Conservation (phyloP, 2,888 invertebrate genomes). For the Tinea pellionella region DNA sequence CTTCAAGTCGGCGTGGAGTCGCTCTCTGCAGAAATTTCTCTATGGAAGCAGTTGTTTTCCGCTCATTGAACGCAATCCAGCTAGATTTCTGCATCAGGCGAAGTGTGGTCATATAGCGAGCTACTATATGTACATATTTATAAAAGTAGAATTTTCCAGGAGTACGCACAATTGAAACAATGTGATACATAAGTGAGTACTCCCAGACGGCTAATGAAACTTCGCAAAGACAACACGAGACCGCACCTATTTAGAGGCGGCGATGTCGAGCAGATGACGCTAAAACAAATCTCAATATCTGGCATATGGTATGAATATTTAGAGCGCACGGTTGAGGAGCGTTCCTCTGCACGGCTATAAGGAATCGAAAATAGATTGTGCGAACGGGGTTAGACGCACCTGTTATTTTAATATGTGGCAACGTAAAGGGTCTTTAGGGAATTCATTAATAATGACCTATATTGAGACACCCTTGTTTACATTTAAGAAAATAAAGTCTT, state of each 20-base stretch:
- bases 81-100: no score
- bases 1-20: no score
- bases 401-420: conserved; percentile 50
- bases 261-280: conserved; percentile 64
- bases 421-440: conserved; percentile 39
- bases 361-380: conserved; percentile 69
- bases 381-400: conserved; percentile 70
- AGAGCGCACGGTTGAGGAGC: conserved; percentile 58
- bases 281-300: conserved; percentile 64
- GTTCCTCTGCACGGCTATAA: conserved; percentile 63
- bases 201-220: conserved; percentile 59
- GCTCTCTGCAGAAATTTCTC: no score
- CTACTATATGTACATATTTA: background rate
- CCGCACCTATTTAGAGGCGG: conserved; percentile 53
- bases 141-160: background rate
- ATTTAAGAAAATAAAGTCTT: no score
- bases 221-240: conserved; percentile 51
- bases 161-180: conserved; percentile 37
- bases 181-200: conserved; percentile 52
- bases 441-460: conserved; percentile 68
- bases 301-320: conserved; percentile 66
- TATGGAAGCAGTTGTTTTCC: no score
- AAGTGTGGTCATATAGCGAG: no score
- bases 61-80: no score
- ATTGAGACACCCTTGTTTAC: conserved; percentile 68